Percentiles rank a stretch among this genome's conserved stretches.
Evolutionary conservation across 1,140 invertebrate genomes (phyloP).

Genomic region (Drosophila subobscura): DNA sequence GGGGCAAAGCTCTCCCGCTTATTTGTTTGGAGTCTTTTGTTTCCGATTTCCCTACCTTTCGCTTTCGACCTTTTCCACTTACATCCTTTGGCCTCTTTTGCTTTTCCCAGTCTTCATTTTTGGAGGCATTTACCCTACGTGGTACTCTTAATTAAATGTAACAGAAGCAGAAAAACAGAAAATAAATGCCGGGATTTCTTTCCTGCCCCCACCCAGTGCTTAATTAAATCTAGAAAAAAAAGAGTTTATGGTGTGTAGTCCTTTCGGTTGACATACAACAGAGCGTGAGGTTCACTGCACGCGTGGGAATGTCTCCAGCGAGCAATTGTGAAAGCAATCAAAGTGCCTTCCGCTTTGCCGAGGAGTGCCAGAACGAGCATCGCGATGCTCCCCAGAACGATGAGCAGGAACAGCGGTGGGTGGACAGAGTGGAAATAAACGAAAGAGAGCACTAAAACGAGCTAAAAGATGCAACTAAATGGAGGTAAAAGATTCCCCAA

Average conservation of each 20-base stretch:
- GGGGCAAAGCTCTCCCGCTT: constrained; percentile 29
- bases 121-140: constrained; percentile 6
- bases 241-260: not conserved
- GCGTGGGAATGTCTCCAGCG: not conserved
- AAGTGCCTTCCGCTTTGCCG: constrained; percentile 52
- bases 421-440: not conserved
- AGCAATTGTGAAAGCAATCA: constrained; percentile 42
- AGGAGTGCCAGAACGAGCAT: constrained; percentile 16
- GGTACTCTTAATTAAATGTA: constrained; percentile 46
- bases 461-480: too few relatives aligned
- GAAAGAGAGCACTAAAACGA: too few relatives aligned
- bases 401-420: not conserved
- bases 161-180: not conserved
- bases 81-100: constrained; percentile 3
- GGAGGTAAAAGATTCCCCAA: too few relatives aligned
- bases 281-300: constrained; percentile 18
- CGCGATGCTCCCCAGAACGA: constrained; percentile 1
- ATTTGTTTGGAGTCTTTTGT: too few relatives aligned
- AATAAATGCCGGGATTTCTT: constrained; percentile 34
- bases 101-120: not conserved
- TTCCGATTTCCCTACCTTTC: not conserved
- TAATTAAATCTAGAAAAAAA: constrained; percentile 42
- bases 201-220: constrained; percentile 18
- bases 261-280: constrained; percentile 27
- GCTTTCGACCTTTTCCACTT: not conserved